A percentile compares a stretch with the other conserved stretches of the same genome.
phyloP scores from a whole-genome alignment of 1,140 invertebrate species.

The Caenorhabditis tropicalis region DNA sequence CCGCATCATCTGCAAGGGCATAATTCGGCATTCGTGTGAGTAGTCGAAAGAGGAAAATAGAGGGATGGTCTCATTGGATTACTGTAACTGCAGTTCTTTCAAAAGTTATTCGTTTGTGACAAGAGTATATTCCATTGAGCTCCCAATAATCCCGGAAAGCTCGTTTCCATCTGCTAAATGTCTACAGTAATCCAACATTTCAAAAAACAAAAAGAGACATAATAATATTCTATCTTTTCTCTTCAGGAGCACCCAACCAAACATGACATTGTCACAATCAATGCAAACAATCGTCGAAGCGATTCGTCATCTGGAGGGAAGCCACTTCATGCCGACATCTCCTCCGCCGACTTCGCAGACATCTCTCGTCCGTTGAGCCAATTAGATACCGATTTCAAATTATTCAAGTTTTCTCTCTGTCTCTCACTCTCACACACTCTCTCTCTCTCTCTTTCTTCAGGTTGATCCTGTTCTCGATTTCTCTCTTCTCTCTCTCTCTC shows the following conservation, averaged over 20 bases:
- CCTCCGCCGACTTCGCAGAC: conserved; percentile 48
- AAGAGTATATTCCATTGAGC: too few species aligned
- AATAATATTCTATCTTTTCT: too few species aligned
- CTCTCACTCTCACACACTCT: conserved; percentile 5
- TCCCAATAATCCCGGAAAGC: too few species aligned
- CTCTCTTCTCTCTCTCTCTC: neutral
- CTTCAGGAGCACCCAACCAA: conserved; percentile 20
- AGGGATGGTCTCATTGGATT: neutral
- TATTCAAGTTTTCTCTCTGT: neutral
- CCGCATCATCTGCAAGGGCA: conserved; percentile 32
- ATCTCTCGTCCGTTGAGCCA: conserved; percentile 26
- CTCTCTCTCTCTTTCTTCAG: conserved; percentile 15
- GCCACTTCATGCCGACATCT: conserved; percentile 75
- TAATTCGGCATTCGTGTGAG: conserved; percentile 32
- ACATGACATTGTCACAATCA: conserved; percentile 81
- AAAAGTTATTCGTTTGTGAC: too few species aligned
- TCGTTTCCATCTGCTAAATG: too few species aligned
- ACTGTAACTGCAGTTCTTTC: too few species aligned
- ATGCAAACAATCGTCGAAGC: conserved; percentile 96
- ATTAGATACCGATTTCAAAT: conserved; percentile 4
- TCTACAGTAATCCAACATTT: too few species aligned
- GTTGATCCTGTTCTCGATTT: conserved; percentile 7
- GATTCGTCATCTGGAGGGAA: conserved; percentile 92
- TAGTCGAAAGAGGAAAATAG: neutral
- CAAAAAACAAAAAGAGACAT: too few species aligned